A percentile compares a stretch with the other conserved stretches of the same genome.
phyloP scores from a whole-genome alignment of 2,797 vertebrate genomes.

The Alcedo quadribrachys region DNA sequence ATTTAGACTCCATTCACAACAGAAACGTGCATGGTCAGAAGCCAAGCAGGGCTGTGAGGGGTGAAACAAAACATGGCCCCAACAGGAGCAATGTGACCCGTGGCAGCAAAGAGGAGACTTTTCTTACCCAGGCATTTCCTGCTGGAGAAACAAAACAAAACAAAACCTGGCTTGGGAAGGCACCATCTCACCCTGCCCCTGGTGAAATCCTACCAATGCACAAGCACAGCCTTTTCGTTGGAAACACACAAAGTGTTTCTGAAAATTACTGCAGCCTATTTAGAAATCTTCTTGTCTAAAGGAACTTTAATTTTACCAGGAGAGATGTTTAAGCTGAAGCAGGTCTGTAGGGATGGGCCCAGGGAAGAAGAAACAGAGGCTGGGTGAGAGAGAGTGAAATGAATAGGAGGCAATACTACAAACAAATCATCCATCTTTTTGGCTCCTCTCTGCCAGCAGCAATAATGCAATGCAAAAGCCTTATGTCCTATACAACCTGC shows the following conservation, averaged over 20 bases:
- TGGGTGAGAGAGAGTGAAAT: constrained; percentile 2
- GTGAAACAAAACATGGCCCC: neutral
- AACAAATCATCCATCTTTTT: constrained; percentile 57
- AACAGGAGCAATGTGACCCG: fast-evolving
- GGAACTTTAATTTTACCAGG: neutral
- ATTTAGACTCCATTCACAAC: neutral
- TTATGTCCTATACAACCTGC: neutral
- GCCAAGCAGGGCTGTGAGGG: neutral
- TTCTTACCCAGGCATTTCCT: neutral
- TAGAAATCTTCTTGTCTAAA: neutral
- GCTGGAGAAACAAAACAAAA: neutral
- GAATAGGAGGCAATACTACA: constrained; percentile 32
- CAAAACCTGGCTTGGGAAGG: neutral
- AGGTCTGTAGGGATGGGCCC: neutral
- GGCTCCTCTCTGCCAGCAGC: constrained; percentile 2
- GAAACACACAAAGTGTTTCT: neutral
- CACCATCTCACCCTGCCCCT: neutral
- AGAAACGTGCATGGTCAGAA: neutral
- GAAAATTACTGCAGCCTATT: neutral
- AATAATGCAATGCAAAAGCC: constrained; percentile 31
- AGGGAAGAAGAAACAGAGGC: neutral
- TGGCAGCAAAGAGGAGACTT: neutral
- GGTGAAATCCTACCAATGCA: neutral
- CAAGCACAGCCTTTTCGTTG: fast-evolving
- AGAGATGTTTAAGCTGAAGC: neutral